Percentiles rank a stretch among this genome's conserved stretches.
Evolutionary conservation across 2,113 vertebrate species (phyloP).

Genomic region (Bombycilla garrulus): DNA sequence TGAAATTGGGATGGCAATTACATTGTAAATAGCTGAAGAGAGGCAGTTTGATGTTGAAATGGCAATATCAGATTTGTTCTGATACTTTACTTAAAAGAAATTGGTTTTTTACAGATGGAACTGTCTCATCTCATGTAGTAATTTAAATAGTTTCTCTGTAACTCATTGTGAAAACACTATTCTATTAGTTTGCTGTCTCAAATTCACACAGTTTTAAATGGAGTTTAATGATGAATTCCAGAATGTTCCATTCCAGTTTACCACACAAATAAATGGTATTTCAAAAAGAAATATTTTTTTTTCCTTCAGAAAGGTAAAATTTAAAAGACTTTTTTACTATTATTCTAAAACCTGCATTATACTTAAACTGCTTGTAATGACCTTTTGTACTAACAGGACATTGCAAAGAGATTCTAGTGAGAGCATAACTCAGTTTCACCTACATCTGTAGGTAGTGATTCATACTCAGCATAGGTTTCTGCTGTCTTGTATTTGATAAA

Average conservation of each 20-base stretch:
- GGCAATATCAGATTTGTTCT: constrained; percentile 37
- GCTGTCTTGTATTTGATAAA: not conserved
- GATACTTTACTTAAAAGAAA: constrained; percentile 38
- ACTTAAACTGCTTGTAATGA: not conserved
- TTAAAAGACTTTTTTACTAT: not conserved
- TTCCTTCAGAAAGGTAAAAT: not conserved
- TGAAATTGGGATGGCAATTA: constrained; percentile 32
- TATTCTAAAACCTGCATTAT: not conserved
- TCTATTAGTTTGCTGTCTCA: not conserved
- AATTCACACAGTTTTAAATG: not conserved
- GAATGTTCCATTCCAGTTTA: not conserved
- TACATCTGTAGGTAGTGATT: not conserved
- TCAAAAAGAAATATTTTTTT: not conserved
- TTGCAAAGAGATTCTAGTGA: not conserved
- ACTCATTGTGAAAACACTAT: not conserved
- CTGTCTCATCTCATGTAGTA: not conserved
- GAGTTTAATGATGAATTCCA: not conserved
- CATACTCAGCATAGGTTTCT: not conserved
- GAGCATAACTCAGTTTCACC: not conserved
- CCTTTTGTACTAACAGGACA: not conserved
- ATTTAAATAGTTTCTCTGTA: constrained; percentile 40
- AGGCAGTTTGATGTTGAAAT: constrained; percentile 40
- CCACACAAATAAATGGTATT: not conserved
- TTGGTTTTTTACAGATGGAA: constrained; percentile 4
- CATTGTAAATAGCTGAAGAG: constrained; percentile 34